A percentile compares a stretch with the other conserved stretches of the same genome.
Evolutionary conservation across 2,113 vertebrate species (phyloP).

Genomic region (Marcusenius ussheri): DNA sequence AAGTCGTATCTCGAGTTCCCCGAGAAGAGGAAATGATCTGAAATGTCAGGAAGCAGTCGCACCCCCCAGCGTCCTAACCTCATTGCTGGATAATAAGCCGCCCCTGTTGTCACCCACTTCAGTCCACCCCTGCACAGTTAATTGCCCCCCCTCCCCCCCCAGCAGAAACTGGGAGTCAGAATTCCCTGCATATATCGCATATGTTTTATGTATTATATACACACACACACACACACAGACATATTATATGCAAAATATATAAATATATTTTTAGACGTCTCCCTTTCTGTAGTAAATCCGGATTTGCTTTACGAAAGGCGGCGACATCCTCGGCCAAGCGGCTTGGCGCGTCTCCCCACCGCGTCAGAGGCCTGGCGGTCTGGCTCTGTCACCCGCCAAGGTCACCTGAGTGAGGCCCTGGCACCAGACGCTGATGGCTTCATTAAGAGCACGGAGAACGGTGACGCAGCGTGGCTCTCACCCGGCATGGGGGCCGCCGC

Average conservation of each 20-base stretch:
- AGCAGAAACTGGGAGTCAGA: neutral
- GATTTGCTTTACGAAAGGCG: neutral
- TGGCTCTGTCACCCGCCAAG: neutral
- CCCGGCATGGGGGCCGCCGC: neutral
- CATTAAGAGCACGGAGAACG: neutral
- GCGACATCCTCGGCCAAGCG: neutral
- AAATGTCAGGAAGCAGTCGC: constrained; percentile 14
- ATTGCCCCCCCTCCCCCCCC: neutral
- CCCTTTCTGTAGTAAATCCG: neutral
- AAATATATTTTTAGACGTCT: neutral
- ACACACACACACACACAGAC: neutral
- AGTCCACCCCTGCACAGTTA: neutral
- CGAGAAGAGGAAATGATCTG: neutral
- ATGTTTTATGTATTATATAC: neutral
- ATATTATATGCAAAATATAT: neutral
- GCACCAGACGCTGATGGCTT: neutral
- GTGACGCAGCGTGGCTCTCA: neutral
- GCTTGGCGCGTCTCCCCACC: neutral
- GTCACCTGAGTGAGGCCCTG: neutral
- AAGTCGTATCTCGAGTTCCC: constrained; percentile 9
- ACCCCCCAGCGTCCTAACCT: constrained; percentile 7
- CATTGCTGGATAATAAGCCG: neutral
- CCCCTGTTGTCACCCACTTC: neutral
- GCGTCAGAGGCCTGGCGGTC: neutral
- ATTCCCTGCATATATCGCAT: neutral